Conservation (phyloP, 2,113 vertebrate genomes). For the Cyprinodon variegatus region DNA sequence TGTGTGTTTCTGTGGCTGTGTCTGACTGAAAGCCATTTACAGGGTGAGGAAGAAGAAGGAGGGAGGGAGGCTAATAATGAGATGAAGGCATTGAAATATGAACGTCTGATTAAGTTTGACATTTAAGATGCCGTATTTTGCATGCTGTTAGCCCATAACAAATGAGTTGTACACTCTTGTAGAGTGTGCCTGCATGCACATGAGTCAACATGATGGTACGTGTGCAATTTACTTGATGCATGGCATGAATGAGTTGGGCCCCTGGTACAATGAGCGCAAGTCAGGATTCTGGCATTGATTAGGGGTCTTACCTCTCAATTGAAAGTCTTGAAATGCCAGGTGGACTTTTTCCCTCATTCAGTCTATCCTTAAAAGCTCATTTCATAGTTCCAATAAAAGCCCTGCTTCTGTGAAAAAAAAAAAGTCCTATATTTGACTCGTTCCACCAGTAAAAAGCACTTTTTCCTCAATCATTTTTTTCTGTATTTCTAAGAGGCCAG, state of each 20-base stretch:
- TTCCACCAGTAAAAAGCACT: constrained; percentile 13
- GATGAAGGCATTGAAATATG: constrained; percentile 61
- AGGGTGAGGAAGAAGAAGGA: constrained; percentile 28
- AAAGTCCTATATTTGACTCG: constrained; percentile 51
- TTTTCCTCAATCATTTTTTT: background rate
- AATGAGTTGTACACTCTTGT: constrained; percentile 57
- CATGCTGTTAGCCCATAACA: constrained; percentile 69
- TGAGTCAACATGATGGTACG: constrained; percentile 25
- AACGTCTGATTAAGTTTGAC: constrained; percentile 75
- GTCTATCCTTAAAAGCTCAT: constrained; percentile 9
- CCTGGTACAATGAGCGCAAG: constrained; percentile 13
- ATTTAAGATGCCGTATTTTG: constrained; percentile 78
- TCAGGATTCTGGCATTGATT: constrained; percentile 67
- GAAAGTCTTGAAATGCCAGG: constrained; percentile 68
- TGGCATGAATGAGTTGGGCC: constrained; percentile 49
- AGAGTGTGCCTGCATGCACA: constrained; percentile 21
- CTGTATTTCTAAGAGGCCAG: constrained; percentile 13
- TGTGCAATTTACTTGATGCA: constrained; percentile 35
- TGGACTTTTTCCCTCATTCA: constrained; percentile 55
- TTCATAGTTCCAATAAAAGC: constrained; percentile 53
- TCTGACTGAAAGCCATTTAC: constrained; percentile 5
- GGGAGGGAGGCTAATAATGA: constrained; percentile 27
- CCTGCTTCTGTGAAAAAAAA: constrained; percentile 62
- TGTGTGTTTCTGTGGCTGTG: background rate
- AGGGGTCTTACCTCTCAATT: constrained; percentile 56